Base-by-base conservation (phyloP, 2,113 vertebrate genomes). In the Brachypteracias leptosomus region DNA sequence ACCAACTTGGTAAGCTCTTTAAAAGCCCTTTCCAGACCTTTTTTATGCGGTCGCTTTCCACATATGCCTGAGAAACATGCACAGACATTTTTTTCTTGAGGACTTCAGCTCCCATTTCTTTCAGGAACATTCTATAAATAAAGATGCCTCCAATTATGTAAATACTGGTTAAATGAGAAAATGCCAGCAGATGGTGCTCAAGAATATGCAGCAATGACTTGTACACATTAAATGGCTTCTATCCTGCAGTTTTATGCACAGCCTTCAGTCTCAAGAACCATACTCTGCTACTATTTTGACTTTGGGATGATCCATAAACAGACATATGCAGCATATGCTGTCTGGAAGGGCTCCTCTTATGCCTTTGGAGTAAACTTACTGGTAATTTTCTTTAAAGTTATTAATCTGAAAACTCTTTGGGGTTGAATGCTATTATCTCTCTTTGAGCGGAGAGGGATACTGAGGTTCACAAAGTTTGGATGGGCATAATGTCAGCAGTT, bases 151-250 rank as follows among this genome's bases (percentile, higher is more conserved):
- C 63, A 90, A 46, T 89, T 83, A 79, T 59, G 88, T 58, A 94
- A 93, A 88, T 83, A 35, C 15, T 44, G 33, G 25, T 79, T 79
- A 83, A 83, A 82, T 62, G 71, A 94, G 54, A 79, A 89, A 88
- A 82, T 89, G 46, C 71, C 89, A 85, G 85, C 81, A 97, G 87
- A 89, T 91, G 93, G 85, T 91, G 85, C 87, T 79, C 85, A 94
- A 88, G 87, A 95, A 93, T 90, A 85, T 51, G 22, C 42, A 91
- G 77, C 54, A 89, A 13, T 71, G 38, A 13, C 57, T 72, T 85
- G 24, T 18, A 33, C 35, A 17, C 40, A 18, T 49, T 73, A 88
- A 91, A 88, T 72, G 52, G 28, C 28, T 85, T 78, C 57, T 75
- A 6, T 35, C 9, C 61, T 75, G n/a, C 19, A 1, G 1, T 44